Conservation (phyloP, 2,888 invertebrate species). For the Dascillus cervinus region DNA sequence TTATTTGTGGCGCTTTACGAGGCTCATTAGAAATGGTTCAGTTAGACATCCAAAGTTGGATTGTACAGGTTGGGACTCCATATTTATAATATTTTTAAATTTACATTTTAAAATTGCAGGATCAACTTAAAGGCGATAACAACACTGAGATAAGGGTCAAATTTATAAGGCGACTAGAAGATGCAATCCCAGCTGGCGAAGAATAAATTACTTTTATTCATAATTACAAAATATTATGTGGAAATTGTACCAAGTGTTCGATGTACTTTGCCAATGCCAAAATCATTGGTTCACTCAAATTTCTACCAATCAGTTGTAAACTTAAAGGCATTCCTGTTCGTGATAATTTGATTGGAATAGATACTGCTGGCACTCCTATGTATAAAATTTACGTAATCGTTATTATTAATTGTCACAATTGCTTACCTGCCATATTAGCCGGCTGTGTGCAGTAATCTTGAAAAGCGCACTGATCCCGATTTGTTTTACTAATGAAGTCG, state of each 20-base stretch:
- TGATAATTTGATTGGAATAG: constrained; percentile 74
- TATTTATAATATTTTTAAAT: not conserved
- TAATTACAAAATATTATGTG: constrained; percentile 26
- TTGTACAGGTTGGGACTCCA: constrained; percentile 52
- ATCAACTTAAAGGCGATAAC: constrained; percentile 89
- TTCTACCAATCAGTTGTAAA: constrained; percentile 80
- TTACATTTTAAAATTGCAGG: constrained; percentile 62
- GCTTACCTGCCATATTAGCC: constrained; percentile 86
- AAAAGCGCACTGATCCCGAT: constrained; percentile 77
- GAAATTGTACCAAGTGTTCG: constrained; percentile 64
- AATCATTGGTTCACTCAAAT: constrained; percentile 66
- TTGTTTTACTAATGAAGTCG: constrained; percentile 71
- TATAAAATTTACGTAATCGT: no score
- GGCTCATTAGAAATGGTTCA: constrained; percentile 99
- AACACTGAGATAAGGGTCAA: constrained; percentile 91
- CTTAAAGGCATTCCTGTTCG: constrained; percentile 70
- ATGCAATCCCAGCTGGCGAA: constrained; percentile 97
- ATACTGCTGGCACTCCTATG: constrained; percentile 75
- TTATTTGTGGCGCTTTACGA: constrained; percentile 84
- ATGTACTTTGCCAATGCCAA: constrained; percentile 76
- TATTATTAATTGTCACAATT: not conserved
- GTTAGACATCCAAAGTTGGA: constrained; percentile 90
- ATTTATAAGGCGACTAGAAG: constrained; percentile 90
- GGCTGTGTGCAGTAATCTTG: constrained; percentile 96
- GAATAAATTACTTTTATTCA: constrained; percentile 56